A percentile compares a stretch with the other conserved stretches of the same genome.
phyloP scores from a whole-genome alignment of 2,888 invertebrate genomes.

The Germaria angustata region DNA sequence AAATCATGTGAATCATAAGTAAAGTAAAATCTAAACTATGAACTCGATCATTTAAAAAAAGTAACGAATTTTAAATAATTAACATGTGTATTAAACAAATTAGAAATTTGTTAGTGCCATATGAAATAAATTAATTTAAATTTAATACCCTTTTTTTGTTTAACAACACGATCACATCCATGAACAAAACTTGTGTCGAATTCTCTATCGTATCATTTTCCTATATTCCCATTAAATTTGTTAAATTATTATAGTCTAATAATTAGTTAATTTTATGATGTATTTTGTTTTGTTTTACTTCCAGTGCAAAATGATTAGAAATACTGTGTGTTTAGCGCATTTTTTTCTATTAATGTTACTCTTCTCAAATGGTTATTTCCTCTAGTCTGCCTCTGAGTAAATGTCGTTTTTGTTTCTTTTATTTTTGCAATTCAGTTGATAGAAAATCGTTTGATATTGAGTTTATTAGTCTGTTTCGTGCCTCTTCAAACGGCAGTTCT shows the following conservation, averaged over 20 bases:
- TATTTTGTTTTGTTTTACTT: neutral
- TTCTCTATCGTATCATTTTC: neutral
- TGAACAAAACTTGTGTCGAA: neutral
- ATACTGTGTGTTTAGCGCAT: neutral
- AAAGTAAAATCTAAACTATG: neutral
- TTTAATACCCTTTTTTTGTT: constrained; percentile 10
- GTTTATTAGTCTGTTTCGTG: constrained; percentile 29
- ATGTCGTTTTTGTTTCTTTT: too few relatives aligned
- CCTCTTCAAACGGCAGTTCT: constrained; percentile 6
- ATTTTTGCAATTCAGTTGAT: constrained; percentile 30
- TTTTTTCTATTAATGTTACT: neutral
- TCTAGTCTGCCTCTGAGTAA: neutral
- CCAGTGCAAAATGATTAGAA: neutral
- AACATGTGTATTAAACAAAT: neutral
- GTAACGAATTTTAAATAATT: neutral
- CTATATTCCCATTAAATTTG: neutral
- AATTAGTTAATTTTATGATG: constrained; percentile 11
- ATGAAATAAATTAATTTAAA: constrained; percentile 21
- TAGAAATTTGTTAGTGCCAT: neutral
- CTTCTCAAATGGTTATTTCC: too few relatives aligned
- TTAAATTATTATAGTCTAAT: constrained; percentile 21
- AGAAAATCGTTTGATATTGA: constrained; percentile 15
- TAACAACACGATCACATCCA: neutral
- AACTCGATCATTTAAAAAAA: neutral
- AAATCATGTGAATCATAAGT: too few relatives aligned